A percentile compares a stretch with the other conserved stretches of the same genome.
Evolutionary conservation across 2,113 vertebrate species (phyloP).

Genomic region (Pithys albifrons): DNA sequence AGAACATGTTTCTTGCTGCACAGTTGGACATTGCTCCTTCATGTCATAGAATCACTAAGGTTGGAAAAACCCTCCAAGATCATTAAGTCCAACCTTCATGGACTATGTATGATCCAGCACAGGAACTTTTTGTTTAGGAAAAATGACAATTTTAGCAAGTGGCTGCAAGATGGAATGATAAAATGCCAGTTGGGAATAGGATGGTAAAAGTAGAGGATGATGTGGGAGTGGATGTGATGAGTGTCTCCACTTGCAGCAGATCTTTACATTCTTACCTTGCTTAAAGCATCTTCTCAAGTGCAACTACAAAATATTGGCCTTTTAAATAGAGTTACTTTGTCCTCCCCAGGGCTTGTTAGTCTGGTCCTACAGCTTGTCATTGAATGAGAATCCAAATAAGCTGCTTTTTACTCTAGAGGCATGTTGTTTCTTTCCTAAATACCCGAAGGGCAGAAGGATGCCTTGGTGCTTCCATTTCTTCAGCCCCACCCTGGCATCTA

Average conservation of each 20-base stretch:
- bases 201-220: not conserved
- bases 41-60: rapidly evolving
- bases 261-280: not conserved
- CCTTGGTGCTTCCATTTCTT: not conserved
- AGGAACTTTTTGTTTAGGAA: not conserved
- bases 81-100: not conserved
- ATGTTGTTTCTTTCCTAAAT: not conserved
- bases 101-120: not conserved
- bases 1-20: not conserved
- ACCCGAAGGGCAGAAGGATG: not conserved
- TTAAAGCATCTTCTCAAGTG: not conserved
- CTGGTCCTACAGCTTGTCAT: not conserved
- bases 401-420: not conserved
- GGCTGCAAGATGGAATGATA: not conserved
- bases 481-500: not conserved
- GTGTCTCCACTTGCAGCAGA: not conserved
- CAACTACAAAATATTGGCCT: not conserved
- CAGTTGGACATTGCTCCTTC: not conserved
- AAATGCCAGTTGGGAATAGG: not conserved
- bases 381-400: not conserved
- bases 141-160: not conserved
- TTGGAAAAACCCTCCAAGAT: not conserved
- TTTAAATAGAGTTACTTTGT: not conserved
- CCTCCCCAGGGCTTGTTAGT: not conserved
- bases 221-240: not conserved